A percentile compares a stretch with the other conserved stretches of the same genome.
Evolutionary conservation across 2,797 vertebrate species (phyloP).

Genomic region (Astyanax mexicanus): DNA sequence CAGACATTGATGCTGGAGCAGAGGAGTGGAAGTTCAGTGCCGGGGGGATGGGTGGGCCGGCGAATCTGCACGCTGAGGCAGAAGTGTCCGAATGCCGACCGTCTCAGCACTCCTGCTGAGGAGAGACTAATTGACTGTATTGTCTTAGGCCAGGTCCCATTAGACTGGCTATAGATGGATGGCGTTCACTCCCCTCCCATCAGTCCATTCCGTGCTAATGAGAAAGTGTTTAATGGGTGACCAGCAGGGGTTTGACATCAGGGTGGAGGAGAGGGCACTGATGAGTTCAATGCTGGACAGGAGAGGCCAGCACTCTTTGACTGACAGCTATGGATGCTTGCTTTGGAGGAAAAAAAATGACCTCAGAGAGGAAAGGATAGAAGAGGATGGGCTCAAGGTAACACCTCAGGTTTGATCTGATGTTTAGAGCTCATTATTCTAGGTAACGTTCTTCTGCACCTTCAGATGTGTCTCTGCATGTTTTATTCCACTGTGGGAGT

Average conservation of each 20-base stretch:
- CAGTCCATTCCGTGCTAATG: constrained; percentile 75
- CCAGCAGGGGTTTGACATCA: constrained; percentile 32
- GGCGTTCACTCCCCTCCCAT: constrained; percentile 74
- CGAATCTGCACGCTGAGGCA: constrained; percentile 75
- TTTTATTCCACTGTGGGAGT: constrained; percentile 8
- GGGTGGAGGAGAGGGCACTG: constrained; percentile 26
- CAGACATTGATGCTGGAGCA: constrained; percentile 45
- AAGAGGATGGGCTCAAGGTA: background rate
- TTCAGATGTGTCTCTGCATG: background rate
- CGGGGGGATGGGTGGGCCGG: constrained; percentile 22
- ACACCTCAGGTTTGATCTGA: constrained; percentile 5
- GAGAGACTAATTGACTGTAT: constrained; percentile 78
- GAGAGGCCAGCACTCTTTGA: constrained; percentile 17
- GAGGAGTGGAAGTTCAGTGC: constrained; percentile 38
- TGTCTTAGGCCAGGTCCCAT: constrained; percentile 70
- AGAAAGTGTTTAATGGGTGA: constrained; percentile 73
- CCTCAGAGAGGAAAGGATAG: background rate
- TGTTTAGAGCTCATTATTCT: constrained; percentile 10
- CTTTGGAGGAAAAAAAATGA: background rate
- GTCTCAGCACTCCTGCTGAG: constrained; percentile 79
- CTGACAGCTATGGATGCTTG: constrained; percentile 16
- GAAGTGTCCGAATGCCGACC: constrained; percentile 79
- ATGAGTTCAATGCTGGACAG: constrained; percentile 31
- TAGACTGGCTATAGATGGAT: constrained; percentile 74
- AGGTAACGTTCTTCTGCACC: background rate